Base-by-base conservation (phyloP, 2,797 vertebrate species). In the Coregonus sp. region DNA sequence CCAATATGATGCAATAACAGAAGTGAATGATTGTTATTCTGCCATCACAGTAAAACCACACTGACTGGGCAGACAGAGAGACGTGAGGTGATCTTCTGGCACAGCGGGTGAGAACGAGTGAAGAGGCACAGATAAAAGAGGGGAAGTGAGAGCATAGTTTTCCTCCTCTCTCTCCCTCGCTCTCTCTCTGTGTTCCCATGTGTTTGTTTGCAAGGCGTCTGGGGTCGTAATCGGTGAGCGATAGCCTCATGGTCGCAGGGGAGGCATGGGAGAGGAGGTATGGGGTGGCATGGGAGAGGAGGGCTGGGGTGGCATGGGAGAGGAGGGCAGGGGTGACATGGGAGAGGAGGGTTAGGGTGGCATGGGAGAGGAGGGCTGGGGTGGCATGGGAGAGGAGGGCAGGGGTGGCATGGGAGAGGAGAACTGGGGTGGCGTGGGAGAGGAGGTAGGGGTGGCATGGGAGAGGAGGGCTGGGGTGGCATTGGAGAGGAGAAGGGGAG, bases 121-220 rank as follows among this genome's bases (percentile, higher is more conserved):
- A 29, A 9, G 78, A 77, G 77, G 77, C 6, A 25, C 70, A 89
- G 89, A 92, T 92, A 90, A 89, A 88, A 77, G 79, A 88, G 72
- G 90, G 91, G 91, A 94, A 93, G 84, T 92, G 88, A 93, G 89
- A 72, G 84, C 88, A 93, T 86, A 85, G 82, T 90, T 92, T 92
- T 89, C 91, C 52, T 76, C 76, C n/a, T 76, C 75, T 14, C n/a
- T 67, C 37, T 4, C 68, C 75, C 29, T 4, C 73, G 81, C 75
- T 81, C 82, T 74, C 80, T 82, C 81, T 83, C 80, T 90, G 85
- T 86, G 86, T 91, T 92, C 89, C 86, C 89, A 89, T 86, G 86
- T 52, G 65, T 67, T 16, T 40, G 31, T 16, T 76, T 85, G 50
- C 20, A 52, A 86, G 82, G 87, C 51, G 87, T 88, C 67, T 91